These are phyloP conservation scores for Phodopus roborovskii DNA, from an alignment of 2,113 vertebrate genomes.

Conservation along the genomic window DNA sequence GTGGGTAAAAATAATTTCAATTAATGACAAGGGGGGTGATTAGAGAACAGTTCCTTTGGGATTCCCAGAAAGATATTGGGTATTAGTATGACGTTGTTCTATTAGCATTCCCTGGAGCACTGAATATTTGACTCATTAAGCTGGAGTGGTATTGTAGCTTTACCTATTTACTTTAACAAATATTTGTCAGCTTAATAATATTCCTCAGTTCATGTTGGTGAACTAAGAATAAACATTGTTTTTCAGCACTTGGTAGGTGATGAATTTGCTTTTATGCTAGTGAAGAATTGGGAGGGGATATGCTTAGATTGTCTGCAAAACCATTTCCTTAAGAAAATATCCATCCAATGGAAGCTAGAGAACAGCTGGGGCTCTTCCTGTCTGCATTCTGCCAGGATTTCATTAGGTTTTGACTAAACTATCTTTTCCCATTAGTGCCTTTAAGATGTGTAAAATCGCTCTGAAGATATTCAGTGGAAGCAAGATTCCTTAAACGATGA, in stretches of 20 bases:
- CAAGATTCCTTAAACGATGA: background rate
- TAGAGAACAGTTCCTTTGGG: background rate
- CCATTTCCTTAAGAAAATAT: background rate
- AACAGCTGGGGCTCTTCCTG: background rate
- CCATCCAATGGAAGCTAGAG: background rate
- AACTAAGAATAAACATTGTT: slow-evolving; percentile 52
- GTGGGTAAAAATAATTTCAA: slow-evolving; percentile 58
- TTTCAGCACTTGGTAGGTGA: background rate
- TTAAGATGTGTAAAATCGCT: slow-evolving; percentile 33
- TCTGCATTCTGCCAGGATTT: slow-evolving; percentile 41
- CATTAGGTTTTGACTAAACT: slow-evolving; percentile 30
- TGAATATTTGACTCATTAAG: slow-evolving; percentile 2
- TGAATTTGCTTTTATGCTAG: slow-evolving; percentile 14
- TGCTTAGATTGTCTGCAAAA: slow-evolving; percentile 47
- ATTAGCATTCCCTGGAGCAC: background rate
- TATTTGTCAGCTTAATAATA: slow-evolving; percentile 12
- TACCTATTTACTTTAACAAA: slow-evolving; percentile 16
- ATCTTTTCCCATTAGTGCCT: slow-evolving; percentile 40
- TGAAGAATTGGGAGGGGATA: background rate
- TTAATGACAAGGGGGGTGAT: slow-evolving; percentile 49
- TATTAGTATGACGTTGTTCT: slow-evolving; percentile 21
- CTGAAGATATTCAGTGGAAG: slow-evolving; percentile 29
- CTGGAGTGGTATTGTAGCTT: background rate
- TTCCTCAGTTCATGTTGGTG: background rate
- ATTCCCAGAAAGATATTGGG: slow-evolving; percentile 13